phyloP scores from a whole-genome alignment of 2,888 invertebrate species.

The Oxycera nigricornis region DNA sequence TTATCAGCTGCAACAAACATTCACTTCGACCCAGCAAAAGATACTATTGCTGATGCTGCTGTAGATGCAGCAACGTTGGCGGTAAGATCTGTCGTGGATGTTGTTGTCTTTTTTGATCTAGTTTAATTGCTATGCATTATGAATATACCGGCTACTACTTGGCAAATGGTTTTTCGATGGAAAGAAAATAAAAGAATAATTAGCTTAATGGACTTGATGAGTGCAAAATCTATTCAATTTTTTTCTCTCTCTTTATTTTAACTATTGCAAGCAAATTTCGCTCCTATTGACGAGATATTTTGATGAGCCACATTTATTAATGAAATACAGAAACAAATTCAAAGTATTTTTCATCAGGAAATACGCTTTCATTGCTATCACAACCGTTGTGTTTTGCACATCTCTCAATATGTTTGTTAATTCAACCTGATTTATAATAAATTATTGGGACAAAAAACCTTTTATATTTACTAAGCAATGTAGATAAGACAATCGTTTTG shows the following conservation, averaged over 20 bases:
- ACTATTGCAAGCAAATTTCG: too few relatives aligned
- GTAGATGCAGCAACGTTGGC: constrained; percentile 12
- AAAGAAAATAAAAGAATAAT: neutral
- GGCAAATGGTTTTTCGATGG: neutral
- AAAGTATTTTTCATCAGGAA: too few relatives aligned
- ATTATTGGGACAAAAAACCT: too few relatives aligned
- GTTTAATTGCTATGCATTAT: constrained; percentile 15
- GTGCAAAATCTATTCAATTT: neutral
- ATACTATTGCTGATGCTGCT: neutral
- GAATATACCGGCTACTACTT: neutral
- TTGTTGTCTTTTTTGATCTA: constrained; percentile 20
- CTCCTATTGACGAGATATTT: too few relatives aligned
- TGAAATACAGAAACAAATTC: too few relatives aligned
- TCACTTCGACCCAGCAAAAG: constrained; percentile 1
- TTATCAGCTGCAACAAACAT: neutral
- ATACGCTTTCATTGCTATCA: too few relatives aligned
- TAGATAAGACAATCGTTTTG: too few relatives aligned
- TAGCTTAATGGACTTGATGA: neutral
- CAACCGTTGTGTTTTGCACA: too few relatives aligned
- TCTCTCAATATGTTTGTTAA: too few relatives aligned
- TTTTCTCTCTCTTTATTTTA: neutral
- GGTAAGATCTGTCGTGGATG: neutral
- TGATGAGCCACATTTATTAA: too few relatives aligned
- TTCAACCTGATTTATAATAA: too few relatives aligned
- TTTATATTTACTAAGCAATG: too few relatives aligned